Conservation (phyloP, 2,113 vertebrate species). For the Eulemur rufifrons region DNA sequence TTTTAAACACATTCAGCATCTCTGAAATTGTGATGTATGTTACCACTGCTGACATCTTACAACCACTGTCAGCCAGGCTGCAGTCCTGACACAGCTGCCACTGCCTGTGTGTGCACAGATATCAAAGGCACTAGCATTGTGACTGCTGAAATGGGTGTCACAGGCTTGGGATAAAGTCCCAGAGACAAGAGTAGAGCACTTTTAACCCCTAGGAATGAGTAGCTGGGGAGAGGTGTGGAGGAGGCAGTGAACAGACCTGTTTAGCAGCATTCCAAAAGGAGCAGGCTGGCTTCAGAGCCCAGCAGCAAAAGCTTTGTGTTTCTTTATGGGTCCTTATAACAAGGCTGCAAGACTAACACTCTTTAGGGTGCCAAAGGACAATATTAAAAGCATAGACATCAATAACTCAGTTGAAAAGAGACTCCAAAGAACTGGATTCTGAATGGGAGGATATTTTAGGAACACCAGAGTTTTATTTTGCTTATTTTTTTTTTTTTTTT, state of each 20-base stretch:
- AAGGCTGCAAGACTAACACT: not conserved
- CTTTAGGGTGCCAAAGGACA: not conserved
- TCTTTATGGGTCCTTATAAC: not conserved
- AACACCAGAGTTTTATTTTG: not conserved
- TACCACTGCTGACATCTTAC: not conserved
- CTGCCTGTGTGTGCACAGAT: not conserved
- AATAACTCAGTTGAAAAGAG: not conserved
- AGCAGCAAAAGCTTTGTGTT: not conserved
- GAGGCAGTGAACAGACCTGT: not conserved
- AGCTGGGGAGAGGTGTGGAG: not conserved
- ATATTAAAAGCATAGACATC: not conserved
- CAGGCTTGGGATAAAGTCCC: not conserved
- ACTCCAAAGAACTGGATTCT: not conserved
- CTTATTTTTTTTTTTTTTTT: not conserved
- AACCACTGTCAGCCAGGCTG: not conserved
- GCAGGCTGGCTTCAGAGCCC: not conserved
- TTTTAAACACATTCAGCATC: not conserved
- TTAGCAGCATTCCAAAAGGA: slow-evolving; percentile 48
- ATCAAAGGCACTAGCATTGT: not conserved
- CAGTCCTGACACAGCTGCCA: not conserved
- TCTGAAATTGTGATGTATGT: not conserved
- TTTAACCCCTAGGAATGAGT: not conserved
- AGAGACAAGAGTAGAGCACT: not conserved
- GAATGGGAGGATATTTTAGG: not conserved
- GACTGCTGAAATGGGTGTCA: not conserved